These are phyloP conservation scores for Pelodiscus sinensis DNA, from an alignment of 2,113 vertebrate species.

Conservation along the genomic window DNA sequence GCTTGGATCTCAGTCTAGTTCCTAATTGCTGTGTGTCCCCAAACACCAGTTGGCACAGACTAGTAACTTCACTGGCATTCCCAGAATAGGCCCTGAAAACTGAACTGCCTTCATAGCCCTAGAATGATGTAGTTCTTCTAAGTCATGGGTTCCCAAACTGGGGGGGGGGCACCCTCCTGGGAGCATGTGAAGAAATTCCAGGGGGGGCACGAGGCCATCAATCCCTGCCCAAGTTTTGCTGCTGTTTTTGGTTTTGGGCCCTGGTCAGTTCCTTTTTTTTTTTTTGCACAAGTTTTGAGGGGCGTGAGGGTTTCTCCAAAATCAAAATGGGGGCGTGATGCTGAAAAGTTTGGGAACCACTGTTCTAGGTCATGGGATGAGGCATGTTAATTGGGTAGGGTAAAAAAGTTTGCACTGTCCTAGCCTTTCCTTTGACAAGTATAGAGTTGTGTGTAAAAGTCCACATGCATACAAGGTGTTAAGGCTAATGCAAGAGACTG, in stretches of 20 bases:
- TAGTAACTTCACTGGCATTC: neutral
- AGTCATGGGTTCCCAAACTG: too few species aligned
- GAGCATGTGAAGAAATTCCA: too few species aligned
- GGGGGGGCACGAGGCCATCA: too few species aligned
- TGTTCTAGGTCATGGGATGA: neutral
- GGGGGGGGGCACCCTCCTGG: too few species aligned
- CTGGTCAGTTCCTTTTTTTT: too few species aligned
- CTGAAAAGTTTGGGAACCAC: too few species aligned
- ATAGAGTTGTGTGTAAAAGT: neutral
- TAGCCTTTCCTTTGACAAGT: neutral
- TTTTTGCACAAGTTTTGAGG: too few species aligned
- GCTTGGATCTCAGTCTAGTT: neutral
- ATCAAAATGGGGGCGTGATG: too few species aligned
- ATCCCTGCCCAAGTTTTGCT: too few species aligned
- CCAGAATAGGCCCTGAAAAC: neutral
- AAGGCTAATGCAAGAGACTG: neutral
- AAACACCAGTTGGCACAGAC: neutral
- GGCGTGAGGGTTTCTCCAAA: too few species aligned
- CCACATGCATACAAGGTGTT: fast-evolving
- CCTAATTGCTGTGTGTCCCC: neutral
- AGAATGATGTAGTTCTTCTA: neutral
- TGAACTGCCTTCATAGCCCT: neutral
- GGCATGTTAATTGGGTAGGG: neutral
- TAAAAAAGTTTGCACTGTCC: neutral
- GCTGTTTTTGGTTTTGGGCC: too few species aligned